Percentiles rank a stretch among this genome's conserved stretches.
Evolutionary conservation across 2,797 vertebrate species (phyloP).

Genomic region (Myotis findleyi): DNA sequence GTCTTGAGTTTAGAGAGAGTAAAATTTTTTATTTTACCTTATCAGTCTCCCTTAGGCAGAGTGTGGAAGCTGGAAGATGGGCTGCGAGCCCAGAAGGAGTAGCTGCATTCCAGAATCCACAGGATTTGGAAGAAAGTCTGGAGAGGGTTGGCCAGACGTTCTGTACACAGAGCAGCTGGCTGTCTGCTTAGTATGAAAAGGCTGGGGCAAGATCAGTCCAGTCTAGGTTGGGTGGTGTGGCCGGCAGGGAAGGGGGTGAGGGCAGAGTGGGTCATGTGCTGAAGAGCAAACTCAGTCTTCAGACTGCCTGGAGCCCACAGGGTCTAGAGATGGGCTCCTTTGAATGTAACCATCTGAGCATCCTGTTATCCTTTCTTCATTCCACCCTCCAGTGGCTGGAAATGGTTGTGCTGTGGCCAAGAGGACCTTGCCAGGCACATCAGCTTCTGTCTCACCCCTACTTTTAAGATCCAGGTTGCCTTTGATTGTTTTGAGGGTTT

Average conservation of each 20-base stretch:
- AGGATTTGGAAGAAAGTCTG: constrained; percentile 61
- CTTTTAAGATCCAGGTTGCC: background rate
- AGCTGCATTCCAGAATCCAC: constrained; percentile 54
- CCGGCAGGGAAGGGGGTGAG: background rate
- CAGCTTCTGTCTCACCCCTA: constrained; percentile 18
- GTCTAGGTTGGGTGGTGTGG: background rate
- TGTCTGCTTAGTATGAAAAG: constrained; percentile 37
- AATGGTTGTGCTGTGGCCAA: constrained; percentile 15
- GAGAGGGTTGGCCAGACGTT: constrained; percentile 69
- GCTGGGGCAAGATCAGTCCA: background rate
- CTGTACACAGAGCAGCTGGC: constrained; percentile 54
- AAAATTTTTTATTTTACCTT: background rate
- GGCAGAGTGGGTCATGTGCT: background rate
- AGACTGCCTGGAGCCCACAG: background rate
- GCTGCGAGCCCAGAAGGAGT: background rate
- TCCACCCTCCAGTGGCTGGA: background rate
- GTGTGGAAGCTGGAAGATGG: constrained; percentile 40
- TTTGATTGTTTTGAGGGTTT: background rate
- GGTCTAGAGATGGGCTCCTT: background rate
- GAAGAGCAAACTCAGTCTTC: background rate
- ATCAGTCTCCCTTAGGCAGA: background rate
- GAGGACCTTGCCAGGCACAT: background rate
- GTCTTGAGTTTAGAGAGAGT: background rate
- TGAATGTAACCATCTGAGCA: background rate
- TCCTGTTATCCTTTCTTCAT: background rate